A percentile compares a stretch with the other conserved stretches of the same genome.
These are phyloP conservation scores for Enteromius argenteus DNA, from an alignment of 2,797 vertebrate genomes.

Conservation along the genomic window DNA sequence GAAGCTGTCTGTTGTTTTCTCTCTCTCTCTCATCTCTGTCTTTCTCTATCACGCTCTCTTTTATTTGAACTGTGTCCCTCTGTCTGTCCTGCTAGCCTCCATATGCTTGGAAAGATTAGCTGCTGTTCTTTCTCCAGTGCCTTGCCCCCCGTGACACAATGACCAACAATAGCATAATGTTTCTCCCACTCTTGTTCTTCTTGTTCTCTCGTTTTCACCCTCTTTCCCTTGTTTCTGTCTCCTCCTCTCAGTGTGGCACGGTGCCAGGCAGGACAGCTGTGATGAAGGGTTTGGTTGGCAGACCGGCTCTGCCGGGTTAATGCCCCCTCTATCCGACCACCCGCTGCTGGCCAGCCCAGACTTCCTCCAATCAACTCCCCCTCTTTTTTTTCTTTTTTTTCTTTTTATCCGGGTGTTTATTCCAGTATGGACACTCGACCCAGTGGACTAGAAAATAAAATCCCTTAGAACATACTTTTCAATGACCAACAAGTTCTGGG, in stretches of 20 bases:
- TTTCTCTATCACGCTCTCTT: conserved; percentile 53
- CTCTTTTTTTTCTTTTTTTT: not conserved
- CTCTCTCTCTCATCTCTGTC: conserved; percentile 39
- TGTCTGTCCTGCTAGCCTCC: conserved; percentile 65
- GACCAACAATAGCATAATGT: conserved; percentile 68
- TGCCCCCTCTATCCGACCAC: conserved; percentile 52
- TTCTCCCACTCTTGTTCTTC: conserved; percentile 49
- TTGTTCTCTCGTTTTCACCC: conserved; percentile 40
- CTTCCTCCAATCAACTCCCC: conserved; percentile 16
- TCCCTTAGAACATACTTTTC: not conserved
- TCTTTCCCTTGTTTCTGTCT: conserved; percentile 34
- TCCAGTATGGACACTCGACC: not conserved
- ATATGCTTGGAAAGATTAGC: conserved; percentile 82
- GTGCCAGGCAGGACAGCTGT: conserved; percentile 64
- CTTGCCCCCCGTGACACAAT: conserved; percentile 74
- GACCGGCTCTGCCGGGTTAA: conserved; percentile 41
- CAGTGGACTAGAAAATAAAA: conserved; percentile 1
- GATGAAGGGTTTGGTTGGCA: conserved; percentile 51
- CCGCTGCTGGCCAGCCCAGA: conserved; percentile 40
- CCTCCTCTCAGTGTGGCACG: conserved; percentile 29
- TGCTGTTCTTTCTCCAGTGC: conserved; percentile 71
- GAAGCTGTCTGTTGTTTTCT: conserved; percentile 61
- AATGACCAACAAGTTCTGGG: not conserved
- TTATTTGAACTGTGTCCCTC: conserved; percentile 50
- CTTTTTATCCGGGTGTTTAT: not conserved